Base-by-base conservation (phyloP, 2,113 vertebrate genomes). In the Muntiacus reevesi region DNA sequence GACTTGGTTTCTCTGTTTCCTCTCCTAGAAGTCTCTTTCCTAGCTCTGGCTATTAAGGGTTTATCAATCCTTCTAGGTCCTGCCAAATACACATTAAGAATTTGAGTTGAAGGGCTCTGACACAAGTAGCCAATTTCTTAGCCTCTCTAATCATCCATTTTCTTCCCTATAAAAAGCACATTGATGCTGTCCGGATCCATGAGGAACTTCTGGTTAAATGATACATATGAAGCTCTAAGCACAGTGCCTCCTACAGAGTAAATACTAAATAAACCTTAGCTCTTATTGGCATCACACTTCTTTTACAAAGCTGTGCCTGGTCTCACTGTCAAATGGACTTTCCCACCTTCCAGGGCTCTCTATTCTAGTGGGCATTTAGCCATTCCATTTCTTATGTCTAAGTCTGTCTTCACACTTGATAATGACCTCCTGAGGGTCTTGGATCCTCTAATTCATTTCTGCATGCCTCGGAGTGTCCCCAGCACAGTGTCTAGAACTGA, bases 321-420 rank as follows among this genome's bases (percentile, higher is more conserved):
- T 28, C 62, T 64, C 28, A 7, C 59, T 12, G 7, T 7, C 30
- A 33, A 27, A 57, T 59, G 14, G 23, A 36, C 43, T 76, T 15
- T 45, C 45, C 86, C 52, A 52, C 15, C 55, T 36, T 71, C 89
- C 54, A 19, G 62, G n/a, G 27, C 36, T 57, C 78, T 83, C 50
- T 45, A 5, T 79, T 82, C 43, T 6, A 13, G 64, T 33, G 54
- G 54, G 6, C 86, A 54, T 15, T 62, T n/a, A 55, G 45, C 25
- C 82, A 50, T 52, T 60, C 10, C 3, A 6, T 50, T 79, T 9
- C 60, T 87, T 91, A 16, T n/a, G 67, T 33, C 5, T 47, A 40
- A 87, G 30, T 91, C 57, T 88, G 59, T 87, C 45, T 54, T 92
- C 87, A 62, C 36, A 74, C 36, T 62, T 60, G 91, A 47, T 47